phyloP scores from a whole-genome alignment of 2,113 vertebrate species.

The Dromaius novaehollandiae region DNA sequence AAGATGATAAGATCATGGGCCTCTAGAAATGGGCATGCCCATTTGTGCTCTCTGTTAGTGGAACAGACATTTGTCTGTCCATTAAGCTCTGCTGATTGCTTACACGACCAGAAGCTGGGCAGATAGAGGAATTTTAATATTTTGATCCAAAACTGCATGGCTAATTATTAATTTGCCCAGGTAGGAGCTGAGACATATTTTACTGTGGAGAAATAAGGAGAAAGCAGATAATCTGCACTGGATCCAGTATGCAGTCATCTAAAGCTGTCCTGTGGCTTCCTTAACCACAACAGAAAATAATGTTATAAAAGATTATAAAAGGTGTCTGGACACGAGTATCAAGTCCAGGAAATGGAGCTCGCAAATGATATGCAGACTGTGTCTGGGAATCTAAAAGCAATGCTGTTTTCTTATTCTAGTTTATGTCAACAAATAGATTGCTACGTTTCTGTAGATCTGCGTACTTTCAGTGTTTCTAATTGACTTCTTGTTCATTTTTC shows the following conservation, averaged over 20 bases:
- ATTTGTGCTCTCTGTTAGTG: not conserved
- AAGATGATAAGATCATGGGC: accelerated
- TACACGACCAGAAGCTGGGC: not conserved
- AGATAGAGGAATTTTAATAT: not conserved
- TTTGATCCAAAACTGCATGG: not conserved
- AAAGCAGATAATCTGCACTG: not conserved
- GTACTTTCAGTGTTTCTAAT: not conserved
- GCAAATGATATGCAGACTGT: not conserved
- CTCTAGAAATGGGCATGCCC: not conserved
- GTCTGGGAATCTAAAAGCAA: not conserved
- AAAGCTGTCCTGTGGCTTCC: not conserved
- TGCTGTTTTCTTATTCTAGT: not conserved
- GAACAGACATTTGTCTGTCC: not conserved
- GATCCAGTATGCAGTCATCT: not conserved
- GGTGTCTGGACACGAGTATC: not conserved
- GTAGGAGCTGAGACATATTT: not conserved
- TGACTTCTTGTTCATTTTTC: not conserved
- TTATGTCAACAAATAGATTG: not conserved
- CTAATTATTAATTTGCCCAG: not conserved
- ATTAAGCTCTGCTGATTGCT: not conserved
- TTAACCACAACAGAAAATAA: not conserved
- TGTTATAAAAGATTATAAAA: not conserved
- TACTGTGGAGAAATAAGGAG: not conserved
- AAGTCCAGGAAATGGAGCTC: not conserved
- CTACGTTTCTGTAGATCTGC: not conserved